Evolutionary conservation across 2,888 invertebrate species (phyloP), one percentile per base, ranked within the genome.

Genomic region (Trachelus stipa): DNA sequence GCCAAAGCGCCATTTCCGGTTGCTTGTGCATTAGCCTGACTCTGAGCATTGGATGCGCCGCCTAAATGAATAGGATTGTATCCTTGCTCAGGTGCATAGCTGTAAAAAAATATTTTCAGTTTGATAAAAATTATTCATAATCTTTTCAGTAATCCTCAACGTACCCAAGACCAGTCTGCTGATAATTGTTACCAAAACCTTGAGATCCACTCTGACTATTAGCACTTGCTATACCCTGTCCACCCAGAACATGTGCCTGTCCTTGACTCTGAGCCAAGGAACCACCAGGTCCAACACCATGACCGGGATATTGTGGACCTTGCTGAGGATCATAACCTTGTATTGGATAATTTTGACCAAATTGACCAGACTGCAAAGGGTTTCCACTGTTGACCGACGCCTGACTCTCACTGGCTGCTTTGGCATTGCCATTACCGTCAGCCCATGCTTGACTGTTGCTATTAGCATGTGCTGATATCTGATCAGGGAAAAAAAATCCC

Each of bases 361-460:
- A 9, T 23, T 56, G 56, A 9, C 56, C 56, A 56, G 15, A 56
- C 9, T 23, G 15, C 23, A 56, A 56, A 23, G 9, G 56, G 2
- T 23, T 56, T 56, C 23, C 23, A 9, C 9, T 9, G 35, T 30
- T 35, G 35, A 30, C 74, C 0, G 23, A 23, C 33, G 33, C 56
- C 23, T 12, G 23, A 30, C 73, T 77, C 71, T 82, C 77, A 1
- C 82, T 78, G 23, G 79, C 76, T 12, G 80, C 73, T 1, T 79
- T 69, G 9, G 81, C 74, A 12, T 81, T 79, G 68, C 82, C 82
- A 23, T 56, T 35, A n/a, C 78, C 78, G 69, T 81, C 76, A 9
- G 79, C 69, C 79, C 73, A 15, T n/a, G 71, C 78, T 68, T 73
- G 56, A 15, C 75, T 73, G 6, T 77, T 76, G 73, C 81, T 80